Conservation (phyloP, 2,113 vertebrate genomes). For the Myotis lucifugus region DNA sequence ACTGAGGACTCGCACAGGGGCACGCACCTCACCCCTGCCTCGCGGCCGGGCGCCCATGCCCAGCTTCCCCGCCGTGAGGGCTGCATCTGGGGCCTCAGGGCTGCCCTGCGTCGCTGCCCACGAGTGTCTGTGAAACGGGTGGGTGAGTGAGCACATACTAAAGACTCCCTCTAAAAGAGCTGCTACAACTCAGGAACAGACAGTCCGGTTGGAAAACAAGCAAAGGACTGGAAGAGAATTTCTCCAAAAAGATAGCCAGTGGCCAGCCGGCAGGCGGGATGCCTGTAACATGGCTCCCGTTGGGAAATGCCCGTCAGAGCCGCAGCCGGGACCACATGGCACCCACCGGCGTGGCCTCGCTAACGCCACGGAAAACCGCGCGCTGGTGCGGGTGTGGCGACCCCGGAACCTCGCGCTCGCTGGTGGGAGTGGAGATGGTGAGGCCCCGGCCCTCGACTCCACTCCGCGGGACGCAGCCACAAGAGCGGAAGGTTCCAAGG, state of each 20-base stretch:
- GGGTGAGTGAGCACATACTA: accelerated
- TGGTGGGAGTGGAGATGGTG: accelerated
- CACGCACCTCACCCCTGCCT: neutral
- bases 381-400: accelerated
- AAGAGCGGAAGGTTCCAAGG: neutral
- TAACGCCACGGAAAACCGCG: accelerated
- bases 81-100: neutral
- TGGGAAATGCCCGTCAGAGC: accelerated
- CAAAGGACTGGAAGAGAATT: neutral
- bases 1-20: accelerated
- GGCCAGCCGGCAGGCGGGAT: accelerated
- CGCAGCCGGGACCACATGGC: accelerated
- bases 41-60: neutral
- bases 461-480: neutral
- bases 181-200: accelerated
- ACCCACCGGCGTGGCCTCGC: accelerated
- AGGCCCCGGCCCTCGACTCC: neutral
- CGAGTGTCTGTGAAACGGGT: accelerated
- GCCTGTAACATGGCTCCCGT: accelerated
- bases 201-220: accelerated
- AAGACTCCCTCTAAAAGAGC: accelerated
- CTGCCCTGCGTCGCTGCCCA: accelerated
- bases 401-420: accelerated
- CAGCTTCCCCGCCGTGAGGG: neutral
- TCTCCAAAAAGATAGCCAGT: accelerated